Base-by-base conservation (phyloP, 2,113 vertebrate genomes). In the Sialia sialis region DNA sequence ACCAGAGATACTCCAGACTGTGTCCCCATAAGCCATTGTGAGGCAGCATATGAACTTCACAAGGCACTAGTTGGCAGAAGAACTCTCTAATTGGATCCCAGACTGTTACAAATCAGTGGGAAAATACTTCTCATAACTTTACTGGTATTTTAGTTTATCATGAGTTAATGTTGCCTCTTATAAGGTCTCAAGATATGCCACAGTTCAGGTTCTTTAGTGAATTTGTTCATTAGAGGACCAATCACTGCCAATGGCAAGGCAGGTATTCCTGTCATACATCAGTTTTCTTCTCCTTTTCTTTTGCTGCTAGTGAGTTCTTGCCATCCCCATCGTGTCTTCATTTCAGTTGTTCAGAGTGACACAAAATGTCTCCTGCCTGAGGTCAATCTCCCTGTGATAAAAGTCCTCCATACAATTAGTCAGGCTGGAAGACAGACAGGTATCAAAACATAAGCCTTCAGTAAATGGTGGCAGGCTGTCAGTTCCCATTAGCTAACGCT, bases 371-470 rank as follows among this genome's bases (percentile, higher is more conserved):
- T 93, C 39, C 91, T 95, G 91, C 92, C 90, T 63, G 43, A 90
- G 90, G 95, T 95, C 93, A 93, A 32, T 94, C 91, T 93, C 17
- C 68, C 59, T 64, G 29, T 93, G 95, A 96, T 95, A 77, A 95
- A 95, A 96, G 90, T 77, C 78, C 74, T 87, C 74, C 48, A 14
- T 3, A 36, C 89, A 94, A 96, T 87, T 59, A 96, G 84, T 83
- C 89, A 91, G 72, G 52, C 85, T 92, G 91, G 79, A 92, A 95
- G 87, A 95, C 72, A 88, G 94, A 63, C 90, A 91, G 87, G 30
- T 94, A 93, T 90, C 82, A 94, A 89, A 90, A 74, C 4, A 1
- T 19, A 56, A 90, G 55, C 43, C 87, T 91, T 94, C 2, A 3
- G 78, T 94, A 95, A 94, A 83, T 4, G 49, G 78, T 93, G 90